A percentile compares a stretch with the other conserved stretches of the same genome.
Evolutionary conservation across 2,888 invertebrate genomes (phyloP).

Genomic region (Uloborus plumipes): DNA sequence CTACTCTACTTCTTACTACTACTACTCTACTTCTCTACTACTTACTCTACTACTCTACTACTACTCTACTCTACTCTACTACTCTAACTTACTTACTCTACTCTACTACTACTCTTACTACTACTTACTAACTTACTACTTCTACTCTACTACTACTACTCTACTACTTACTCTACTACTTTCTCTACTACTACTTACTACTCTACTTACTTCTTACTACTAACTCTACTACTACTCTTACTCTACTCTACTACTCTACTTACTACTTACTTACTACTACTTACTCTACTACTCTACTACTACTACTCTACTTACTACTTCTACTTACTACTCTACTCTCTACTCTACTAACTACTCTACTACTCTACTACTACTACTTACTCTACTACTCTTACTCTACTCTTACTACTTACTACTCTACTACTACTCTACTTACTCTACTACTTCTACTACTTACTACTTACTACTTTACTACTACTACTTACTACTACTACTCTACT

Average conservation of each 20-base stretch:
- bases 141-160: background rate
- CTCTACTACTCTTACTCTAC: background rate
- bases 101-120: background rate
- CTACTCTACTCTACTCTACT: background rate
- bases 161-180: background rate
- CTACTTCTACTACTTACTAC: background rate
- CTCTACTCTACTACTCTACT: background rate
- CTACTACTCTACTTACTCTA: background rate
- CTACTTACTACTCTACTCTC: background rate
- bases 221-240: background rate
- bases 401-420: background rate
- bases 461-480: background rate
- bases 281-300: too few relatives aligned
- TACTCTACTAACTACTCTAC: background rate
- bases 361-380: background rate
- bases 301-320: too few relatives aligned
- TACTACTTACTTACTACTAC: background rate
- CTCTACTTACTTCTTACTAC: background rate
- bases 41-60: too few relatives aligned
- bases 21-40: background rate
- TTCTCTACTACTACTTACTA: background rate
- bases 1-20: too few relatives aligned
- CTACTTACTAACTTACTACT: background rate
- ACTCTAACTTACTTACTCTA: background rate
- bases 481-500: too few relatives aligned